These are phyloP conservation scores for Drosophila fuyamai DNA, from an alignment of 1,140 invertebrate species.

Conservation along the genomic window DNA sequence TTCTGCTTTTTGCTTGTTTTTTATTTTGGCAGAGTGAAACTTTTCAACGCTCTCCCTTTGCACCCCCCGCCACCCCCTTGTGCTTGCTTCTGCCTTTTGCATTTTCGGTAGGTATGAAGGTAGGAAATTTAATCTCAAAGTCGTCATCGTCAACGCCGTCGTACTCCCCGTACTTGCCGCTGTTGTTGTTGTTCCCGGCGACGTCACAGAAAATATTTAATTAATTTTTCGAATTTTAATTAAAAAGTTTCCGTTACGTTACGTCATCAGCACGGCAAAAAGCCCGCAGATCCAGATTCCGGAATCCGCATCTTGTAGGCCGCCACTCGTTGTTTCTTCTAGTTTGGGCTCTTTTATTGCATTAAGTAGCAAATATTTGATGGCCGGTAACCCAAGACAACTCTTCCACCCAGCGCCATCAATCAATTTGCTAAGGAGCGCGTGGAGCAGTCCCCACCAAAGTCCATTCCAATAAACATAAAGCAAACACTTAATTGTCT, in stretches of 20 bases:
- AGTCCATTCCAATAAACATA: conserved; percentile 83
- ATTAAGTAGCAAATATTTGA: conserved; percentile 65
- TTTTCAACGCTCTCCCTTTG: conserved; percentile 54
- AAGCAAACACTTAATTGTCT: conserved; percentile 83
- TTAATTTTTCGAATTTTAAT: conserved; percentile 84
- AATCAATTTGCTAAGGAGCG: conserved; percentile 74
- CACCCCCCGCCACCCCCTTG: not conserved
- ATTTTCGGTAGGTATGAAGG: conserved; percentile 76
- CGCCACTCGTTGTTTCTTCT: conserved; percentile 44
- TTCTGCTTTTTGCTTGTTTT: conserved; percentile 34
- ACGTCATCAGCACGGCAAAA: conserved; percentile 54
- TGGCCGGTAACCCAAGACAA: conserved; percentile 54
- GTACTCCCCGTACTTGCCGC: not conserved
- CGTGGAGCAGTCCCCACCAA: conserved; percentile 47
- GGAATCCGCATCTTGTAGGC: conserved; percentile 23
- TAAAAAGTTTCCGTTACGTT: conserved; percentile 80
- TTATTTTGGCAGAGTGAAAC: conserved; percentile 57
- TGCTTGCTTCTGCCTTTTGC: conserved; percentile 59
- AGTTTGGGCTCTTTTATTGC: conserved; percentile 54
- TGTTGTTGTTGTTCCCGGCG: conserved; percentile 37
- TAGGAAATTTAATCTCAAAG: conserved; percentile 81
- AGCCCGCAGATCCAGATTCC: not conserved
- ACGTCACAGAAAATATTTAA: conserved; percentile 82
- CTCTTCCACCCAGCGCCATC: conserved; percentile 56
- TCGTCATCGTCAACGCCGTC: conserved; percentile 71